phyloP scores from a whole-genome alignment of 2,888 invertebrate species.

The Eretmocerus hayati region DNA sequence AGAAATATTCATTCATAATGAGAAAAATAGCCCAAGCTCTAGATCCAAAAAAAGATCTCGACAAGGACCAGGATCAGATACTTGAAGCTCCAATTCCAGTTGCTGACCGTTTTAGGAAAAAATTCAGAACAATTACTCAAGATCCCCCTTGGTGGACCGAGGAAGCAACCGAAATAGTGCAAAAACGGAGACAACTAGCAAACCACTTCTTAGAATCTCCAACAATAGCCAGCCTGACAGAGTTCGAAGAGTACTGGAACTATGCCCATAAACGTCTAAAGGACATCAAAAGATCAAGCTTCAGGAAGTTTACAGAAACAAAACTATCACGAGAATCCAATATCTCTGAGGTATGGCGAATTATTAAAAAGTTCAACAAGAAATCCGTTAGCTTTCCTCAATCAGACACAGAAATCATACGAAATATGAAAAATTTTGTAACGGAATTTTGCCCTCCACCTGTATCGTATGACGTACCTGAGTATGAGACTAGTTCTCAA shows the following conservation, averaged over 20 bases:
- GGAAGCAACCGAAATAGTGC: background rate
- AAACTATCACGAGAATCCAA: background rate
- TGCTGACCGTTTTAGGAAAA: background rate
- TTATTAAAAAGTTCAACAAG: background rate
- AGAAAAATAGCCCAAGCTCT: background rate
- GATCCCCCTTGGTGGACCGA: constrained; percentile 6
- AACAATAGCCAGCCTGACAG: background rate
- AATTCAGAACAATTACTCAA: background rate
- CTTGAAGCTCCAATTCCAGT: background rate
- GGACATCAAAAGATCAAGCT: background rate
- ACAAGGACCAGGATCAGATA: background rate
- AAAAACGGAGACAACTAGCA: background rate
- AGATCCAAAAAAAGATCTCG: too few relatives aligned
- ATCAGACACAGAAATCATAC: background rate
- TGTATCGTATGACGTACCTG: background rate
- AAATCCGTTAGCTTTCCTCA: background rate
- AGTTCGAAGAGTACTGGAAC: background rate
- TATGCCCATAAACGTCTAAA: background rate
- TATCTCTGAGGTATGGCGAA: background rate
- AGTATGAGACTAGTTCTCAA: background rate
- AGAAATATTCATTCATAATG: background rate
- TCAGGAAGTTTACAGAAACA: background rate
- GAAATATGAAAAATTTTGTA: background rate
- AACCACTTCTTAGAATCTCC: background rate
- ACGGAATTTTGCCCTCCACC: background rate